Evolutionary conservation across 1,140 invertebrate species (phyloP), one percentile per base, ranked within the genome.

Genomic region (Drosophila insularis): DNA sequence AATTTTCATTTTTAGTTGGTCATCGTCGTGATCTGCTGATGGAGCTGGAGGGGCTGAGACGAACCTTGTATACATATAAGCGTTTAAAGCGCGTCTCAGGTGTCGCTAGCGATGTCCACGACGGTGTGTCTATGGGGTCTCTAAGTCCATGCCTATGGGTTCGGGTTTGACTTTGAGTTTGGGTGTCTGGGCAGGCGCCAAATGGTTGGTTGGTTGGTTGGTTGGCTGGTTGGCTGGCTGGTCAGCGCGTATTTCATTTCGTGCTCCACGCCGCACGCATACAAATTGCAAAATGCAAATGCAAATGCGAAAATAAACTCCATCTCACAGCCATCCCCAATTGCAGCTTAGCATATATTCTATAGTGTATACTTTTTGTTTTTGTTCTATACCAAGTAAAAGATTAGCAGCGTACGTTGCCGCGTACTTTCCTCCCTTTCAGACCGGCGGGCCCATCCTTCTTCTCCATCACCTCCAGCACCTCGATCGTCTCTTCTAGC

Each of bases 251-350:
- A 71, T 81, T 74, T 72, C 46, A 68, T 72, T 71, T 78, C 50
- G 59, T 63, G 59, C 68, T 71, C 71, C 55, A 71, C 79, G 78
- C 70, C 68, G 71, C 75, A 86, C 82, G 81, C 79, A 77, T 77
- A 77, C 74, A 77, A 77, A 77, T 77, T 82, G 69, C 80, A 50
- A 81, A 82, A 70, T 74, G 76, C 77, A 74, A 85, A 80, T 80
- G 76, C 59, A 71, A 80, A 82, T 56, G 65, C 60, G 54, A n/a
- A 56, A 68, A 62, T 54, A 59, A 32, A 61, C 35, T 58, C 55
- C 55, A 58, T 58, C 55, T 58, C 31, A 4, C 7, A 56, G 14
- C 55, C 55, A 67, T 73, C 55, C 35, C 58, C 46, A 35, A 66
- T 55, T 37, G 55, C 56, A 63, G 43, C 50, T 54, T 66, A 53